A percentile compares a stretch with the other conserved stretches of the same genome.
Evolutionary conservation across 2,113 vertebrate species (phyloP).

Genomic region (Leptodactylus fuscus): DNA sequence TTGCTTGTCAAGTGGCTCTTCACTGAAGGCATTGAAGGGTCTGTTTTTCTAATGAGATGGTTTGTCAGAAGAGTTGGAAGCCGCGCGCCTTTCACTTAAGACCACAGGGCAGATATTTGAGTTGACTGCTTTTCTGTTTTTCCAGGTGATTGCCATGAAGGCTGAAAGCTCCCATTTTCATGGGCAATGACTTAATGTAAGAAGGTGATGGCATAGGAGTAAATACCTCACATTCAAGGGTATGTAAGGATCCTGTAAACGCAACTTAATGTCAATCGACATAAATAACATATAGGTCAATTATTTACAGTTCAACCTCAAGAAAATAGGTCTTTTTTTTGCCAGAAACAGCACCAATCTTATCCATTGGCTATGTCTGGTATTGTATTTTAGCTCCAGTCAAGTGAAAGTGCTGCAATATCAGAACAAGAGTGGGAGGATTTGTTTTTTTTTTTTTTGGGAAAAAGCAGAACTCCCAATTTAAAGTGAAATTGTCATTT

Average conservation of each 20-base stretch:
- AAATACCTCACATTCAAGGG: no score
- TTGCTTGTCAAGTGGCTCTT: slow-evolving; percentile 62
- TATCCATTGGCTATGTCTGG: no score
- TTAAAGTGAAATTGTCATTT: no score
- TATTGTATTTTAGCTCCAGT: no score
- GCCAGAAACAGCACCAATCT: background rate
- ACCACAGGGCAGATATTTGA: slow-evolving; percentile 8
- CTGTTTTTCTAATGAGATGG: slow-evolving; percentile 32
- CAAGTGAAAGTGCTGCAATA: no score
- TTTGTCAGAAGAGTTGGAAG: slow-evolving; percentile 62
- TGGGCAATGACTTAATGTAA: background rate
- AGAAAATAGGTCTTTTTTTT: no score
- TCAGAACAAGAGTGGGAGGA: no score
- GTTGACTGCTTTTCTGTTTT: slow-evolving; percentile 70
- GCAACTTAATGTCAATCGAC: no score
- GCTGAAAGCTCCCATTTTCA: background rate
- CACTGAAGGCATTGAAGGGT: slow-evolving; percentile 56
- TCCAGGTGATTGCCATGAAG: slow-evolving; percentile 70
- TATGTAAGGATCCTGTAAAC: background rate
- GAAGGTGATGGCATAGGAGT: background rate
- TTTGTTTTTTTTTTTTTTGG: no score
- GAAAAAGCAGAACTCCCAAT: no score
- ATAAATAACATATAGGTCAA: background rate
- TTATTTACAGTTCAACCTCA: background rate
- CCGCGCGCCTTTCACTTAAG: slow-evolving; percentile 53